Evolutionary conservation across 2,113 vertebrate species (phyloP), one percentile per base, ranked within the genome.

Genomic region (Pluvianellus socialis): DNA sequence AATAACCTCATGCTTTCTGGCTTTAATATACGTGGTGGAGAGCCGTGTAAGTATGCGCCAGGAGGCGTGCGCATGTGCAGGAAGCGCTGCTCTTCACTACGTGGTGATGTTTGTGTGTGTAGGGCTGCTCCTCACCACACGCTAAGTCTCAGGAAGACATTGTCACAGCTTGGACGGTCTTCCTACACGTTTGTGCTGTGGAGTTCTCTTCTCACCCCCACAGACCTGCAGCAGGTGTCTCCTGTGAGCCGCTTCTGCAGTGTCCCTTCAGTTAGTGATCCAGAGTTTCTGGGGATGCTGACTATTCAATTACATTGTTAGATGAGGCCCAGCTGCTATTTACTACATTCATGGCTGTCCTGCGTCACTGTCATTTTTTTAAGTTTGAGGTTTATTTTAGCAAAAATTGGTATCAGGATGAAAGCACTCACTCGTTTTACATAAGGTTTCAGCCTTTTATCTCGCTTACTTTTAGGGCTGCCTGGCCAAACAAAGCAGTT

Each of bases 101-200:
- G 1, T 1, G 1, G 58, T 12, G 42, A 3, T 40, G 62, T 56
- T 50, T 59, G 38, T 85, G 53, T 1, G 2, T 26, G n/a, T 4
- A 24, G n/a, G 22, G 70, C 79, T 86, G 88, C 73, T 92, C 70
- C n/a, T 56, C 35, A 30, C 30, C 58, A 56, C n/a, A 33, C 0
- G 1, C 4, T 56, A 42, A 38, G 50, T 45, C 47, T 67, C 66
- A 38, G 58, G 38, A 40, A 33, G n/a, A 7, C n/a, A 8, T 3
- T 4, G 14, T 44, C 18, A 5, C 13, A 47, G 44, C 56, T 17
- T 32, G 52, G 38, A 32, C 14, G 1, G 27, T 74, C 52, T 28
- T 32, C 45, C 45, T 13, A 5, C 28, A 7, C 3, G 0, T 19
- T 8, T 55, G 38, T 72, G 80, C 59, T n/a, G 5, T 26, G 62